A percentile compares a stretch with the other conserved stretches of the same genome.
phyloP scores from a whole-genome alignment of 2,113 vertebrate genomes.

The Paramormyrops kingsleyae region DNA sequence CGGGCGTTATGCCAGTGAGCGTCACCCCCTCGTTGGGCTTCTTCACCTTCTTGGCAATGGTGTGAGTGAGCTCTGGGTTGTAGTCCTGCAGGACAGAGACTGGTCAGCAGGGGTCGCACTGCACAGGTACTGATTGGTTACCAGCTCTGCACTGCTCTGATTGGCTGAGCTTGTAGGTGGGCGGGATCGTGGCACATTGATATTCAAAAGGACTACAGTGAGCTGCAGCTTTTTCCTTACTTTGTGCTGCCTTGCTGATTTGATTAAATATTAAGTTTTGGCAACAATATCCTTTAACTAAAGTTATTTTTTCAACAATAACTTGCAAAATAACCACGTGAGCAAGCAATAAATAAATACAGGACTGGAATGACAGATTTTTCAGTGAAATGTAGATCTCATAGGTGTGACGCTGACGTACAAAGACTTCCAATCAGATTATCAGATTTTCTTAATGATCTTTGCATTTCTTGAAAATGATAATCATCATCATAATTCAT shows the following conservation, averaged over 20 bases:
- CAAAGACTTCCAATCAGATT: background rate
- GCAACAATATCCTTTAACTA: background rate
- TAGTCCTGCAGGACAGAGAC: slow-evolving; percentile 71
- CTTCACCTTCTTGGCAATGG: slow-evolving; percentile 80
- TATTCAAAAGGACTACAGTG: background rate
- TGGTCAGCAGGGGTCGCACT: background rate
- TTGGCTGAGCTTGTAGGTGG: background rate
- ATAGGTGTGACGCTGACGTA: background rate
- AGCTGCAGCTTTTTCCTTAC: background rate
- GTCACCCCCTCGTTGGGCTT: slow-evolving; percentile 80
- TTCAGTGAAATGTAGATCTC: background rate
- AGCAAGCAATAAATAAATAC: background rate
- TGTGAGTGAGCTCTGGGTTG: slow-evolving; percentile 82
- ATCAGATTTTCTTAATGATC: background rate
- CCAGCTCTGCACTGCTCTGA: too few species aligned
- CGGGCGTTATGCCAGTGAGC: slow-evolving; percentile 61
- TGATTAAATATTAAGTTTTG: background rate
- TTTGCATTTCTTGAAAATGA: background rate
- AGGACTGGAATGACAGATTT: background rate
- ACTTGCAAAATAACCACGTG: background rate
- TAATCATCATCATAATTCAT: background rate
- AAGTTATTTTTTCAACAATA: background rate
- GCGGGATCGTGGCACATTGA: background rate
- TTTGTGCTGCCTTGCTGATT: background rate
- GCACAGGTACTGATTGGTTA: background rate